A percentile compares a stretch with the other conserved stretches of the same genome.
phyloP scores from a whole-genome alignment of 2,797 vertebrate genomes.

The Tapirus indicus region DNA sequence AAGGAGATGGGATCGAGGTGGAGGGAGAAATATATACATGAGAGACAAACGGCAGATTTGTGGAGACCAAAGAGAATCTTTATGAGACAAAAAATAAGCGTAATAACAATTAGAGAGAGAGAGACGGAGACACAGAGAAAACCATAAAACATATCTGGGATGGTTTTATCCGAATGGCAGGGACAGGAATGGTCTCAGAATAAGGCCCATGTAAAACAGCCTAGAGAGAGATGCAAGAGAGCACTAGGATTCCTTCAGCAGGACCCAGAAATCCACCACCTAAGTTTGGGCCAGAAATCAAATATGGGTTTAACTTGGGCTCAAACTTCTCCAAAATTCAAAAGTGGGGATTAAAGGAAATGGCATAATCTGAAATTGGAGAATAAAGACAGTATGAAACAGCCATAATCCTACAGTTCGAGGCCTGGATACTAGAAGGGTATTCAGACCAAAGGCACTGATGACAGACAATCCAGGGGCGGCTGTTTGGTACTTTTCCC shows the following conservation, averaged over 20 bases:
- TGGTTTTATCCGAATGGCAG: not conserved
- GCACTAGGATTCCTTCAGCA: not conserved
- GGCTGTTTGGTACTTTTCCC: not conserved
- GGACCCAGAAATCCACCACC: not conserved
- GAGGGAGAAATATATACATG: not conserved
- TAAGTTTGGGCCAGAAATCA: not conserved
- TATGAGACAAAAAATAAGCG: not conserved
- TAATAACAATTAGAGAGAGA: not conserved
- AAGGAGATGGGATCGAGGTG: not conserved
- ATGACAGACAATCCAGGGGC: not conserved
- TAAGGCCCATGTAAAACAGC: not conserved
- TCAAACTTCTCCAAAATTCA: constrained; percentile 44
- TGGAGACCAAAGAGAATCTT: not conserved
- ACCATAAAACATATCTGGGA: not conserved
- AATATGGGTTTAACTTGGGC: not conserved
- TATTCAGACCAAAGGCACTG: not conserved
- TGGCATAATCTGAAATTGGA: not conserved
- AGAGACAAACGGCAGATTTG: not conserved
- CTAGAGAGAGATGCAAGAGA: not conserved
- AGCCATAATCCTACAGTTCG: not conserved
- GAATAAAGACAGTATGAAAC: not conserved
- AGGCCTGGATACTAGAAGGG: not conserved
- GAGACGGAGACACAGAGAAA: not conserved
- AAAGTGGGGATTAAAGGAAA: constrained; percentile 16
- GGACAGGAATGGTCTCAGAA: not conserved